phyloP scores from a whole-genome alignment of 2,888 invertebrate species.

The Diachrysia chrysitis region DNA sequence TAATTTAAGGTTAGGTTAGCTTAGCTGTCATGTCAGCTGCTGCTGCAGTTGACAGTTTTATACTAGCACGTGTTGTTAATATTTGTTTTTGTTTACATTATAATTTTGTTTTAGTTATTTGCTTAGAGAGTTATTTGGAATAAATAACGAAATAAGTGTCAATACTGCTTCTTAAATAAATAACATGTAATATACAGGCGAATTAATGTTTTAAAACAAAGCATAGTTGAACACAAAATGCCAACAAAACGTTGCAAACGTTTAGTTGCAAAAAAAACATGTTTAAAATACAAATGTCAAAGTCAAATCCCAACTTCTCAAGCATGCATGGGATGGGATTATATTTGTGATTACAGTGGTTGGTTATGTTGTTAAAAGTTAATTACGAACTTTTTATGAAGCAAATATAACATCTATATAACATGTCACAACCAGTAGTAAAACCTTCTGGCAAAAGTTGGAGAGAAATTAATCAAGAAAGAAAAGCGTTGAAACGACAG shows the following conservation, averaged over 20 bases:
- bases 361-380: slow-evolving; percentile 9
- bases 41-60: not conserved
- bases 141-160: no score
- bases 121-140: no score
- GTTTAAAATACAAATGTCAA: not conserved
- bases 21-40: not conserved
- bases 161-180: no score
- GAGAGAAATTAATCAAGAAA: slow-evolving; percentile 92
- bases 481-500: slow-evolving; percentile 91
- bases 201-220: no score
- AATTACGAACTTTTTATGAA: not conserved
- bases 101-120: not conserved
- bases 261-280: no score
- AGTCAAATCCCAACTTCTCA: not conserved
- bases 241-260: not conserved
- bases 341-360: not conserved
- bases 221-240: no score
- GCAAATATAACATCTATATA: not conserved
- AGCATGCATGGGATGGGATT: not conserved
- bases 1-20: no score
- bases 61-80: not conserved
- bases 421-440: slow-evolving; percentile 71
- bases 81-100: not conserved
- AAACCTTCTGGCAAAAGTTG: slow-evolving; percentile 90
- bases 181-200: no score